Base-by-base conservation (phyloP, 1,140 invertebrate genomes). In the Hyphantria cunea region DNA sequence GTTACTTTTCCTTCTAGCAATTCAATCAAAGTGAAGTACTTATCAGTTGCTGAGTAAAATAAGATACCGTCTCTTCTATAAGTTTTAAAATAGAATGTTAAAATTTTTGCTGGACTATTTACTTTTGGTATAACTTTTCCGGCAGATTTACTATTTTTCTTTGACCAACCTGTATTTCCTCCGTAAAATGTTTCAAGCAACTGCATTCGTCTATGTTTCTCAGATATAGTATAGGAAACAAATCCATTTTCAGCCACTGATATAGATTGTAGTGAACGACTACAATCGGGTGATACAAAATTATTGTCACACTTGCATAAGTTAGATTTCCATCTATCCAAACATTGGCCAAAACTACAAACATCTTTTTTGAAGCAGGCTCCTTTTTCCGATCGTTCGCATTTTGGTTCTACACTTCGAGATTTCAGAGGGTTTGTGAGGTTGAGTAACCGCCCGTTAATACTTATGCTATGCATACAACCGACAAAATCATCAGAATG, bases 401-500 rank as follows among this genome's bases (percentile, higher is more conserved):
- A 98, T 3, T 95, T 96, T 0, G 94, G 91, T 44, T 94, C 93
- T 0, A 98, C 93, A 0, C 94, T 94, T 13, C 94, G 89, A 0
- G 95, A 94, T 14, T 94, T 87, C 0, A 97, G 66, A 0, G 97
- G 96, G 70, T 93, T 94, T 13, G 95, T 95, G 50, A 98, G 82
- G 77, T 98, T 97, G 0, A 98, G 75, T 0, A 93, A 84, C 9
- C 96, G 92, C 7, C 97, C 97, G 78, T 98, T 98, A 33, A 99
- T 94, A 0, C 95, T 94, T 0, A 98, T 95, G 66, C 96, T 97
- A 73, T 98, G 96, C 52, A 99, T 93, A 76, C 98, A 99, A 1
- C 98, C 98, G 34, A 98, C 94, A 51, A 99, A 95, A 83, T 99
- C 97, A 78, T 98, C 97, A 0, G 97, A 96, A 66, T 95, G 94